A percentile compares a stretch with the other conserved stretches of the same genome.
phyloP scores from a whole-genome alignment of 2,888 invertebrate genomes.

The Cybosia mesomella region DNA sequence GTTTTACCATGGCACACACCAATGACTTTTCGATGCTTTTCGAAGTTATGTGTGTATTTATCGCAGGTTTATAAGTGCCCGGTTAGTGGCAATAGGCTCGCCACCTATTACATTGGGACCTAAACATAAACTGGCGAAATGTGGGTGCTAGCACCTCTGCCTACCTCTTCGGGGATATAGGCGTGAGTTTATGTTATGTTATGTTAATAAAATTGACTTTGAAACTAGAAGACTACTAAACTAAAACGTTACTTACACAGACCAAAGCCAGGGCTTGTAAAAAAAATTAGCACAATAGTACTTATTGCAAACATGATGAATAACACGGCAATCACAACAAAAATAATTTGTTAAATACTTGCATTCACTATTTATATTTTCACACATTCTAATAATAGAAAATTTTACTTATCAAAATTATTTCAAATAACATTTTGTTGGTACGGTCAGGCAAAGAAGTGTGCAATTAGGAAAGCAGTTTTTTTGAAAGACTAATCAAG shows the following conservation, averaged over 20 bases:
- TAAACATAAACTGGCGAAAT: too few species aligned
- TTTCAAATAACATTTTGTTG: not conserved
- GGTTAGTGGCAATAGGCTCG: too few species aligned
- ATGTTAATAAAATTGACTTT: not conserved
- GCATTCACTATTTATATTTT: slow-evolving; percentile 1
- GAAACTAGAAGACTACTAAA: not conserved
- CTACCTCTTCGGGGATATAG: too few species aligned
- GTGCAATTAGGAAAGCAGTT: not conserved
- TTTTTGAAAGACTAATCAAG: too few species aligned
- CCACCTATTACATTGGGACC: too few species aligned
- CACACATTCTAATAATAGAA: not conserved
- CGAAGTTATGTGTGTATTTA: too few species aligned
- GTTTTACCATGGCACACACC: too few species aligned
- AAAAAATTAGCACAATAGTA: not conserved
- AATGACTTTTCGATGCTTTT: too few species aligned
- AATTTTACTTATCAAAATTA: slow-evolving; percentile 4
- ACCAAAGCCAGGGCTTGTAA: slow-evolving; percentile 5
- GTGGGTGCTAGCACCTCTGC: too few species aligned
- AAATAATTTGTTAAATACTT: not conserved
- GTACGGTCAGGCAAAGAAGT: not conserved
- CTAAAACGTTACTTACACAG: slow-evolving; percentile 1
- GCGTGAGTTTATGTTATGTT: too few species aligned
- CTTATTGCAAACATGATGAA: slow-evolving; percentile 3
- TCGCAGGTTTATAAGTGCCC: too few species aligned
- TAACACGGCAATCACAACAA: not conserved